Base-by-base conservation (phyloP, 2,113 vertebrate species). In the Cynopterus brachyotis region DNA sequence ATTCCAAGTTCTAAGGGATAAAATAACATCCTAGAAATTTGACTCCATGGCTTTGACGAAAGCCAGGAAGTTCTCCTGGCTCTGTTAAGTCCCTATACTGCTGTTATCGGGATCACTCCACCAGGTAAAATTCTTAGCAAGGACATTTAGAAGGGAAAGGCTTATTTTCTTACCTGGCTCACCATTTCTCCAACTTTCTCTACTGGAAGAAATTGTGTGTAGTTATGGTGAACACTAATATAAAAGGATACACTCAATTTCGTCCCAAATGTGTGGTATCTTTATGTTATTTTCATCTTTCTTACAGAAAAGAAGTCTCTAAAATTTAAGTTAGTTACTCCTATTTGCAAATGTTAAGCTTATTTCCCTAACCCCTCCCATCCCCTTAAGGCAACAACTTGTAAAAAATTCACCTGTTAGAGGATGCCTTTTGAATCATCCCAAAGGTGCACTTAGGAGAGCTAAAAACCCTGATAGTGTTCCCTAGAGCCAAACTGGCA, bases 121-220 rank as follows among this genome's bases (percentile, higher is more conserved):
- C 26, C 53, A 30, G 67, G 30, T 75, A 20, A 70, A 91, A 79
- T 96, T 95, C 84, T 66, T 80, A 32, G 6, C 42, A 72, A 96
- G 64, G 42, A 45, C 28, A 59, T 83, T 97, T 87, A 80, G 75
- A 89, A 62, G n/a, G 42, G 53, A 95, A 96, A 78, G 3, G 20
- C 17, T 83, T 47, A 19, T 79, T 88, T 95, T 76, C 30, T 95
- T 17, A 64, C 17, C 11, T 47, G 40, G 30, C 5, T 88, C 35
- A 70, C 37, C 16, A n/a, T 91, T 92, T 84, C 22, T 91, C 16
- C n/a, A 91, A 64, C 32, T 76, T 82, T 90, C 50, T 85, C 1
- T 67, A 22, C 5, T 30, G 12, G 42, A 62, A 91, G 35, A 76
- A 86, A 83, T 7, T 42, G 10, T 57, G 12, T 42, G 19, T 22